Percentiles rank a stretch among this genome's conserved stretches.
Conservation (phyloP, 1,140 invertebrate species). For the Brachionus plicatilis region DNA sequence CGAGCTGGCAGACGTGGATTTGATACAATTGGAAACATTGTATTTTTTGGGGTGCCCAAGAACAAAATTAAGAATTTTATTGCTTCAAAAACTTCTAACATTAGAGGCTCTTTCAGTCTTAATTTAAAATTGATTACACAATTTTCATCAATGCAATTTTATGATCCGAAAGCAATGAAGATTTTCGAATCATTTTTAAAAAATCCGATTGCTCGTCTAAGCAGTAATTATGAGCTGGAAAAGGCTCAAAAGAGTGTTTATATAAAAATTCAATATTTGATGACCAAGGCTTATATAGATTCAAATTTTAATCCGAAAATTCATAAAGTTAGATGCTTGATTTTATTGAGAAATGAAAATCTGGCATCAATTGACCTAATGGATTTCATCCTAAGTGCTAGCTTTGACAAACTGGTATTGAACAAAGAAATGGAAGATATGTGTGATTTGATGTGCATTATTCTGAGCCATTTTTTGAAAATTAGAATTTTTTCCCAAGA, state of each 20-base stretch:
- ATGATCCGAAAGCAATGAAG: background rate
- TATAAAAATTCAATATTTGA: conserved; percentile 22
- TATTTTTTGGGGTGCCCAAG: conserved; percentile 2
- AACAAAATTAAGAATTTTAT: conserved; percentile 27
- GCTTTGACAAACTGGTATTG: background rate
- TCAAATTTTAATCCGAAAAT: background rate
- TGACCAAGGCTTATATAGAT: background rate
- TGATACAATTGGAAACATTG: background rate
- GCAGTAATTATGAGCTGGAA: background rate
- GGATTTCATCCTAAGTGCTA: background rate
- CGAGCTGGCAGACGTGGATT: conserved; percentile 19
- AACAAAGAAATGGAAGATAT: background rate
- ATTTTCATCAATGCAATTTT: background rate
- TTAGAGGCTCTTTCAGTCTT: background rate
- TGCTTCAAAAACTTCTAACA: background rate
- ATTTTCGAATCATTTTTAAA: background rate
- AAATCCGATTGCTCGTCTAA: background rate
- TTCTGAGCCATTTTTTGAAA: background rate
- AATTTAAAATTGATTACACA: background rate
- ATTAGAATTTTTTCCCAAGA: background rate
- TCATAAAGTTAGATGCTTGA: background rate
- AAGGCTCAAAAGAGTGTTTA: background rate
- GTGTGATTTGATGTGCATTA: background rate
- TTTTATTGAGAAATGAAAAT: conserved; percentile 15
- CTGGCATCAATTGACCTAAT: background rate